These are phyloP conservation scores for Cylloceria caligata DNA, from an alignment of 2,888 invertebrate genomes.

Conservation along the genomic window DNA sequence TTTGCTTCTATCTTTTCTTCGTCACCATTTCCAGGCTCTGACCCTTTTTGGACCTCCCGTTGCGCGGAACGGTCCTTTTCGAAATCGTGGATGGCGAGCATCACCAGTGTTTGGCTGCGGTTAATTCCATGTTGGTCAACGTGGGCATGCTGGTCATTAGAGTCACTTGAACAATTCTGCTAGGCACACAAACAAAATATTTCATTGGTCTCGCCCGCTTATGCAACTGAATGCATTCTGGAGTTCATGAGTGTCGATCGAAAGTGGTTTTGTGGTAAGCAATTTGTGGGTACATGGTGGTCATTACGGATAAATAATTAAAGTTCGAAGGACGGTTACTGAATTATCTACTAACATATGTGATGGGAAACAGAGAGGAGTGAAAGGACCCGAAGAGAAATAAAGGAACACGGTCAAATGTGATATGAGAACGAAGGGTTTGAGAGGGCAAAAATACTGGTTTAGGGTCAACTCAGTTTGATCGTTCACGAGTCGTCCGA, in stretches of 20 bases:
- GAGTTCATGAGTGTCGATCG: conserved; percentile 29
- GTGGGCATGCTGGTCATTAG: conserved; percentile 65
- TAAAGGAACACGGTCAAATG: conserved; percentile 5
- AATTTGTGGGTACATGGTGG: conserved; percentile 80
- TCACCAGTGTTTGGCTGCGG: conserved; percentile 49
- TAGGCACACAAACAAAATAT: conserved; percentile 31
- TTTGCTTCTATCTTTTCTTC: conserved; percentile 50
- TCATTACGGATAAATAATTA: conserved; percentile 76
- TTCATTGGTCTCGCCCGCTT: conserved; percentile 12
- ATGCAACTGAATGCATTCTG: conserved; percentile 1
- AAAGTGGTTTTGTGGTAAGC: conserved; percentile 73
- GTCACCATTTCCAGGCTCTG: conserved; percentile 22
- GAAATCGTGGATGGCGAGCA: conserved; percentile 14
- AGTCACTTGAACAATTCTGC: conserved; percentile 15
- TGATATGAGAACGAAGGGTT: conserved; percentile 10
- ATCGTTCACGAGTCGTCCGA: conserved; percentile 20
- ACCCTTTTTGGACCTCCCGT: conserved; percentile 57
- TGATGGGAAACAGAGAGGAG: background rate
- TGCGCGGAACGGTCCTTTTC: conserved; percentile 59
- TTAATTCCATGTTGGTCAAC: conserved; percentile 51
- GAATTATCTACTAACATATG: conserved; percentile 4
- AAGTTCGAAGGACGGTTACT: conserved; percentile 18
- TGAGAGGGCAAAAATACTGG: conserved; percentile 17
- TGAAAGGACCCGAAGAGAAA: background rate
- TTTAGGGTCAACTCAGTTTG: conserved; percentile 54